A percentile compares a stretch with the other conserved stretches of the same genome.
Evolutionary conservation across 1,140 invertebrate species (phyloP).

Genomic region (Calosoma granatense): DNA sequence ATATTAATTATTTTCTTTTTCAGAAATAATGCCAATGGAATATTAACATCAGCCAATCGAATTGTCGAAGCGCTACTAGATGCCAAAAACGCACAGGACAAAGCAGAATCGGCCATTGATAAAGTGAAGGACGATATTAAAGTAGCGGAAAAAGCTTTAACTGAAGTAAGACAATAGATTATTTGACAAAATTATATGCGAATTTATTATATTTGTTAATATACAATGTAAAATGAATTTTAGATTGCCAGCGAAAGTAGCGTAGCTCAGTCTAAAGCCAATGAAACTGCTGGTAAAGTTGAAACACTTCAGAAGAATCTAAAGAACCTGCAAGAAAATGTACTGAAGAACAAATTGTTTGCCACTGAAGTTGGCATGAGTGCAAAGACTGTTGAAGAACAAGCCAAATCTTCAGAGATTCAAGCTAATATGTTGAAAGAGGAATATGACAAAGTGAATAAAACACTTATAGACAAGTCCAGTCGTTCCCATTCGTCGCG

Average conservation of each 20-base stretch:
- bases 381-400: slow-evolving; percentile 38
- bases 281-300: slow-evolving; percentile 59
- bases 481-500: slow-evolving; percentile 54
- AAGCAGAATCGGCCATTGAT: slow-evolving; percentile 66
- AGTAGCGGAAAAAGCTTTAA: slow-evolving; percentile 63
- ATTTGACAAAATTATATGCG: no score
- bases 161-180: slow-evolving; percentile 35
- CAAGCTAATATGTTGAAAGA: slow-evolving; percentile 36
- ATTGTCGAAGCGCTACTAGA: slow-evolving; percentile 49
- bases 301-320: slow-evolving; percentile 53
- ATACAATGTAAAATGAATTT: slow-evolving; percentile 1
- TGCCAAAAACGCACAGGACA: slow-evolving; percentile 63
- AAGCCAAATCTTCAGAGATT: slow-evolving; percentile 36
- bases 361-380: slow-evolving; percentile 46
- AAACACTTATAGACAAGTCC: slow-evolving; percentile 48
- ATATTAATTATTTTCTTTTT: no score
- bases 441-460: slow-evolving; percentile 48
- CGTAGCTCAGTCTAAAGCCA: slow-evolving; percentile 61
- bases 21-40: slow-evolving; percentile 39
- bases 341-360: slow-evolving; percentile 59
- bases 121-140: slow-evolving; percentile 70
- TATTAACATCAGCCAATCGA: slow-evolving; percentile 45
- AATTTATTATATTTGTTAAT: no score
- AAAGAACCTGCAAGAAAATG: slow-evolving; percentile 62
- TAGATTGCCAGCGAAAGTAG: slow-evolving; percentile 55